Evolutionary conservation across 2,888 invertebrate species (phyloP), one percentile per base, ranked within the genome.

Genomic region (Eupeodes latifasciatus): DNA sequence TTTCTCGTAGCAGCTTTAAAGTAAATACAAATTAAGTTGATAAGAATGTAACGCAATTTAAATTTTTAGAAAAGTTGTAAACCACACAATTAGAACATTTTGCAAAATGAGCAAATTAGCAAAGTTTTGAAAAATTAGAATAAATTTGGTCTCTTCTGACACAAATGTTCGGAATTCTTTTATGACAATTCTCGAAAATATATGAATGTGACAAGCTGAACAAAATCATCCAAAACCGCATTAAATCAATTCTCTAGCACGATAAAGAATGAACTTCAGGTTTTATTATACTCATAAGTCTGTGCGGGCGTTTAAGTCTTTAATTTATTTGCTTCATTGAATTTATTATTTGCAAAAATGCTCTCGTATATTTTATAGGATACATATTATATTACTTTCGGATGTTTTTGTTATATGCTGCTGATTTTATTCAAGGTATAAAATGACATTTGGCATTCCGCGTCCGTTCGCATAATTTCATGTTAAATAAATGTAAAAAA

Each of bases 201-300:
- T 72, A 12, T 14, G 27, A 27, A 27, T 3, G 27, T 14, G 5
- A 51, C 51, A 51, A 12, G 27, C 27, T 27, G 27, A 27, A 51
- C 51, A 51, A 51, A 12, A 47, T 27, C 9, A n/a, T 74, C 74
- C 69, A 19, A 19, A 2, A 27, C 27, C 72, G 74, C 81, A 78
- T 57, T 86, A 86, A 86, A 86, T 86, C 86, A 85, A 81, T 81
- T 40, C 0, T 0, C 40, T 40, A n/a, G 47, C 82, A 71, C 14
- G 9, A 76, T n/a, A 55, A 80, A 67, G 53, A 88, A 85, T 78
- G 81, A 81, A 85, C 78, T 84, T 78, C 88, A 81, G 71, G 77
- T 77, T 88, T 88, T 88, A 88, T 85, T 81, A 71, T 78, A 57
- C 36, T 64, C 85, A 88, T 85, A 88, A 88, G 77, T 78, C n/a